Base-by-base conservation (phyloP, 2,797 vertebrate genomes). In the Smutsia temminckii region DNA sequence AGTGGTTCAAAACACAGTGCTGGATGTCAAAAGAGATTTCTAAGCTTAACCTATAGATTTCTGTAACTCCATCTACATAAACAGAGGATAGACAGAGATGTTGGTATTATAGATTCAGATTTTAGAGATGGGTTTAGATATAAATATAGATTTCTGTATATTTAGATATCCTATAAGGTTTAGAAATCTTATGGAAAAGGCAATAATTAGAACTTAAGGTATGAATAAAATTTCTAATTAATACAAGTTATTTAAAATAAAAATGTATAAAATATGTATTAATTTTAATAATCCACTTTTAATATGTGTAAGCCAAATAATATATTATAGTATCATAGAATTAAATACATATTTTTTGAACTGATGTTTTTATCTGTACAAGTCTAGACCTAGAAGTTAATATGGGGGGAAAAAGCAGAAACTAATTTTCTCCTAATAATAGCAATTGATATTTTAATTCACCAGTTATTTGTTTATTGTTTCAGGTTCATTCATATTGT, bases 401-500 rank as follows among this genome's bases (percentile, higher is more conserved):
- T n/a, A 42, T 55, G 2, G 13, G 13, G 16, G 6, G 27, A 13
- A 75, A 95, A 93, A 84, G 6, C 2, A 61, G 21, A 80, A 68
- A 87, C 17, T 74, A 74, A 69, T 78, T 92, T 94, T 95, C 16
- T 88, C 12, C 12, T 89, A 84, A 78, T 2, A 64, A 2, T 66
- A 78, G 63, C 8, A 57, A 13, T 69, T 85, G 37, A 46, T 84
- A 80, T 90, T 94, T 96, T 79, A 95, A 90, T 93, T 93, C 17
- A 40, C 17, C 10, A 68, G 16, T 53, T 42, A 84, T 83, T 92
- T 79, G 57, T 85, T 79, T 93, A 96, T 63, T 96, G 69, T 81
- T 87, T 74, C 5, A 79, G 7, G 1, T 46, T 85, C 63, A 68
- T 85, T 64, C 32, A 94, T 89, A 95, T 71, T 66, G 10, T 91